These are phyloP conservation scores for Caenorhabditis sulstoni DNA, from an alignment of 2,888 invertebrate genomes.

Conservation along the genomic window DNA sequence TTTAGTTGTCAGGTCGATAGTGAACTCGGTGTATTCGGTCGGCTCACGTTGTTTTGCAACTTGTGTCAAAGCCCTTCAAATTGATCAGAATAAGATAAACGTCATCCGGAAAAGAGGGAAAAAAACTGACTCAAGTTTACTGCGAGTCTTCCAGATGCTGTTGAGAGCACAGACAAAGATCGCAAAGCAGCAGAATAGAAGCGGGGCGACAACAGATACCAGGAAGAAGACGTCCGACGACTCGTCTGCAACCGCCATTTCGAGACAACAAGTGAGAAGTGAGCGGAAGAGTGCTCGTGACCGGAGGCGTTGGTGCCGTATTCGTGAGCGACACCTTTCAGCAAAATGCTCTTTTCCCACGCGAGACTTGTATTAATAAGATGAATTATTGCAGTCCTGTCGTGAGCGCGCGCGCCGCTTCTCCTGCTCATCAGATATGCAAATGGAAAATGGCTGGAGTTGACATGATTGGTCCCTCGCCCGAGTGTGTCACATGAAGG, in stretches of 20 bases:
- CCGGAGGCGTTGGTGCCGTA: neutral
- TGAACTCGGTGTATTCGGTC: constrained; percentile 66
- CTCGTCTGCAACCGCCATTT: constrained; percentile 54
- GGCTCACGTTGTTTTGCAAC: constrained; percentile 57
- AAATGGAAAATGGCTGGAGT: constrained; percentile 37
- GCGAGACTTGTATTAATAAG: constrained; percentile 36
- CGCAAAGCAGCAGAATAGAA: constrained; percentile 72
- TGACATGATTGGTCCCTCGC: constrained; percentile 34
- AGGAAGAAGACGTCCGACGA: constrained; percentile 68
- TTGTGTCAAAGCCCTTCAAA: constrained; percentile 58
- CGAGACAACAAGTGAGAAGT: neutral
- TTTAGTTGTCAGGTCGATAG: constrained; percentile 68
- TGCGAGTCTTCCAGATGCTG: constrained; percentile 67
- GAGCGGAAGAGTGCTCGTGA: neutral
- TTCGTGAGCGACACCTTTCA: neutral
- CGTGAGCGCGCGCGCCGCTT: neutral
- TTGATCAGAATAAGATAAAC: neutral
- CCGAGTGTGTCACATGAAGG: constrained; percentile 26
- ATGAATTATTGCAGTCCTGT: constrained; percentile 44
- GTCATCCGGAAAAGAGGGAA: neutral
- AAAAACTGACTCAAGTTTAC: constrained; percentile 61
- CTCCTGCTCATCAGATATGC: constrained; percentile 31
- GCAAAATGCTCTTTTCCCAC: constrained; percentile 31
- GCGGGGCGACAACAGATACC: constrained; percentile 68
- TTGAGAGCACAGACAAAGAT: constrained; percentile 71